Conservation (phyloP, 2,888 invertebrate genomes). For the Calameuta filiformis region DNA sequence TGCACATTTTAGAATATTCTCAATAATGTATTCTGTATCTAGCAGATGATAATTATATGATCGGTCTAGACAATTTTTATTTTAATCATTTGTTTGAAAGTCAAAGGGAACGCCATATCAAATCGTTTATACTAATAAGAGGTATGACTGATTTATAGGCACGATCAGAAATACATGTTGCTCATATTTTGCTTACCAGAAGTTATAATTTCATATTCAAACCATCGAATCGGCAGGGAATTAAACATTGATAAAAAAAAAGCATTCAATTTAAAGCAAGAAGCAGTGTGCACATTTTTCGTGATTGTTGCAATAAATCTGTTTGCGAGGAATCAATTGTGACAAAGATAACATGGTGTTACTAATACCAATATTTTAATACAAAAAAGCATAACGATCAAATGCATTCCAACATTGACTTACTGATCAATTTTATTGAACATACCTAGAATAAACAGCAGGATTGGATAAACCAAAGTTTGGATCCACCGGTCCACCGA, state of each 20-base stretch:
- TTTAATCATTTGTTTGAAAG: background rate
- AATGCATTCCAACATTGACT: background rate
- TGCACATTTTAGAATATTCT: too few relatives aligned
- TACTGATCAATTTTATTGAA: background rate
- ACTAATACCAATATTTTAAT: background rate
- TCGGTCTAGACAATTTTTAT: background rate
- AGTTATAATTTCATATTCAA: background rate
- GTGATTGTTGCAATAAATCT: background rate
- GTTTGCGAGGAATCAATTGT: background rate
- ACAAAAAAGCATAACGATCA: background rate
- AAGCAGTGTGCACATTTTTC: background rate
- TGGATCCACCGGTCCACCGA: conserved; percentile 69
- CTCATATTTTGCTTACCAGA: background rate
- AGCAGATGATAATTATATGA: background rate
- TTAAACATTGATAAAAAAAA: background rate
- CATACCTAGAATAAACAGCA: conserved; percentile 73
- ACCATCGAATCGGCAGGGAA: background rate
- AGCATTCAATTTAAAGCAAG: background rate
- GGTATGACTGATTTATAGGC: background rate
- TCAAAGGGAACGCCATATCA: background rate
- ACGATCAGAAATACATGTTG: background rate
- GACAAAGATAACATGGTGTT: background rate
- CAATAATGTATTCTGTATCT: too few relatives aligned
- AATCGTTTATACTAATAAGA: background rate
- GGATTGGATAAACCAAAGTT: conserved; percentile 69